These are phyloP conservation scores for Sinosuthora webbiana DNA, from an alignment of 2,113 vertebrate genomes.

Conservation along the genomic window DNA sequence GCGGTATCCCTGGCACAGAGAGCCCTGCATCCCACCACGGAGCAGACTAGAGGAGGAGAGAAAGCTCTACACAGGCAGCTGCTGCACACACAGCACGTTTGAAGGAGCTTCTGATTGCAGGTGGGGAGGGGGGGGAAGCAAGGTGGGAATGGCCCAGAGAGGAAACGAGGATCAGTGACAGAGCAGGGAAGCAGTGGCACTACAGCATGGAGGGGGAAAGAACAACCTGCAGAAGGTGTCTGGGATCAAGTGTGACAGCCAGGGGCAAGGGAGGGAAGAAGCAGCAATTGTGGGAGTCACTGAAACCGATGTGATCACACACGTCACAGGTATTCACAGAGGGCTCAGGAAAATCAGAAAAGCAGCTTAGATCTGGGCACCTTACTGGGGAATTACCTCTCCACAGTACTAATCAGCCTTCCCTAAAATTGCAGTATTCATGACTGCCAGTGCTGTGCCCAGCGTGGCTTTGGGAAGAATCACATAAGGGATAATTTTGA, in stretches of 20 bases:
- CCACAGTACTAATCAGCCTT: background rate
- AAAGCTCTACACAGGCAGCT: background rate
- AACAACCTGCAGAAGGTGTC: background rate
- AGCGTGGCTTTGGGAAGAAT: background rate
- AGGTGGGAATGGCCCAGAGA: background rate
- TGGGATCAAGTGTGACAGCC: background rate
- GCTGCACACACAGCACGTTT: accelerated
- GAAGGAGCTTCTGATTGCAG: background rate
- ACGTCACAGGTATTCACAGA: accelerated
- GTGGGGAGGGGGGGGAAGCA: background rate
- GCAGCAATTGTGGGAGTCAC: background rate
- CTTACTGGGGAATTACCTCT: background rate
- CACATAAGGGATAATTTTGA: background rate
- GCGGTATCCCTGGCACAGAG: background rate
- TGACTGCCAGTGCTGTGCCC: background rate
- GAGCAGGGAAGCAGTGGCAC: background rate
- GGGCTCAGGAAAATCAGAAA: background rate
- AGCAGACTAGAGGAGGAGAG: background rate
- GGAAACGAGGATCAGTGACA: background rate
- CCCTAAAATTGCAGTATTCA: background rate
- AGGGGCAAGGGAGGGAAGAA: background rate
- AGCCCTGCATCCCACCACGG: background rate
- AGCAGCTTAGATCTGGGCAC: background rate
- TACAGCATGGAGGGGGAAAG: background rate
- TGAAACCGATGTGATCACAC: background rate